Evolutionary conservation across 2,797 vertebrate genomes (phyloP), one percentile per base, ranked within the genome.

Genomic region (Arrhamphus sclerolepis): DNA sequence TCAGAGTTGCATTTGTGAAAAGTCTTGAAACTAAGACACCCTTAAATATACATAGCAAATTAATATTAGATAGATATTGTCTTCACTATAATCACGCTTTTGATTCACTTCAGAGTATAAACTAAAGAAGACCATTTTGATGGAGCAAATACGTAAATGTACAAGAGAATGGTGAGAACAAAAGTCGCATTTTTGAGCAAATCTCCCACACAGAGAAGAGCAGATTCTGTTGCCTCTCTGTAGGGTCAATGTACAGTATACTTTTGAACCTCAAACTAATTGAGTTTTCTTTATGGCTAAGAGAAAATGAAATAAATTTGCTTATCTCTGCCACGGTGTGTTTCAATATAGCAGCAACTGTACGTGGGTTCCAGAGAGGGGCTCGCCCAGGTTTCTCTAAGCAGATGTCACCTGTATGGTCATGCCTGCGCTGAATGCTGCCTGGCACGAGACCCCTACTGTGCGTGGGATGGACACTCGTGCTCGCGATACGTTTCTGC

Each of bases 391-490:
- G 95, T 99, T 57, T 94, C 96, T 4, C 88, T 98, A 81, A 97
- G 98, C 90, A 94, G 97, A 88, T 99, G 98, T 79, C 93, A 94
- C 75, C 95, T 94, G 61, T 98, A 99, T 16, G 98, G 97, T 54
- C 95, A 98, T 80, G 96, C 94, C 40, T 99, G 97, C 56, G 95
- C 96, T 5, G 97, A 99, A 64, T 99, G 97, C 85, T 99, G 98
- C 84, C 92, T 99, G 70, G 97, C 98, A 78, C 92, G 98, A 83
- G 98, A 99, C 84, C 97, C 98, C 1, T 98, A 99, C 86, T 99
- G 98, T 46, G 97, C 97, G 62, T 99, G 98, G 98, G 98, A 99
- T 42, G 97, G 98, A 87, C 93, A 91, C 73, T 92, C 94, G 0
- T 99, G 98, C 72, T 96, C 98, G 56, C 92, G 94, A 87, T 99